Percentiles rank a stretch among this genome's conserved stretches.
phyloP scores from a whole-genome alignment of 2,113 vertebrate genomes.

The Hippocampus mohnikei region DNA sequence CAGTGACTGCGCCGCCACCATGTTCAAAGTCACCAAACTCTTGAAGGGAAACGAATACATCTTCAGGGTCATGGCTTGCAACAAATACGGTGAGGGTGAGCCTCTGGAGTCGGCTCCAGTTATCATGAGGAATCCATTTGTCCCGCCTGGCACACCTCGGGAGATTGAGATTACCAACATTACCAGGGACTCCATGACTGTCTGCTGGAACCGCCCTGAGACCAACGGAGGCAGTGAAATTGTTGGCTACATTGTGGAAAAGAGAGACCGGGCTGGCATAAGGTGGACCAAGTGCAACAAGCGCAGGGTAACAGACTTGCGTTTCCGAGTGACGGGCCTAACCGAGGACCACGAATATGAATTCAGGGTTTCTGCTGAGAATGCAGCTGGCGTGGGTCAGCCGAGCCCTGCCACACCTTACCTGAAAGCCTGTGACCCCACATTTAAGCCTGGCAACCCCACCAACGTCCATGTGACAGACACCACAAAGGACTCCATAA shows the following conservation, averaged over 20 bases:
- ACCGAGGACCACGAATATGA: conserved; percentile 97
- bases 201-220: conserved; percentile 91
- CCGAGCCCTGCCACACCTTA: conserved; percentile 84
- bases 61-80: conserved; percentile 95
- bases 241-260: conserved; percentile 89
- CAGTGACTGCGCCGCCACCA: conserved; percentile 86
- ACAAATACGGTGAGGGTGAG: conserved; percentile 92
- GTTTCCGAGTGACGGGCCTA: conserved; percentile 91
- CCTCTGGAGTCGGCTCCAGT: conserved; percentile 90
- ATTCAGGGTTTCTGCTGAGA: conserved; percentile 95
- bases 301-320: conserved; percentile 89
- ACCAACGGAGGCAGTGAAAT: conserved; percentile 93
- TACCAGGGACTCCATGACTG: conserved; percentile 94
- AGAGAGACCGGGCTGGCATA: conserved; percentile 91
- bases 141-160: conserved; percentile 84
- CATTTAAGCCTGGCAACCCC: conserved; percentile 92
- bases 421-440: conserved; percentile 91
- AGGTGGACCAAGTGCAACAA: conserved; percentile 98
- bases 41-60: conserved; percentile 96
- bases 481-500: conserved; percentile 83
- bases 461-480: conserved; percentile 84
- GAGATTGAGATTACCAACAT: conserved; percentile 90
- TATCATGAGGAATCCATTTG: conserved; percentile 94
- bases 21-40: conserved; percentile 93
- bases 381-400: conserved; percentile 88